Evolutionary conservation across 2,113 vertebrate species (phyloP), one percentile per base, ranked within the genome.

Genomic region (Regulus satrapa): DNA sequence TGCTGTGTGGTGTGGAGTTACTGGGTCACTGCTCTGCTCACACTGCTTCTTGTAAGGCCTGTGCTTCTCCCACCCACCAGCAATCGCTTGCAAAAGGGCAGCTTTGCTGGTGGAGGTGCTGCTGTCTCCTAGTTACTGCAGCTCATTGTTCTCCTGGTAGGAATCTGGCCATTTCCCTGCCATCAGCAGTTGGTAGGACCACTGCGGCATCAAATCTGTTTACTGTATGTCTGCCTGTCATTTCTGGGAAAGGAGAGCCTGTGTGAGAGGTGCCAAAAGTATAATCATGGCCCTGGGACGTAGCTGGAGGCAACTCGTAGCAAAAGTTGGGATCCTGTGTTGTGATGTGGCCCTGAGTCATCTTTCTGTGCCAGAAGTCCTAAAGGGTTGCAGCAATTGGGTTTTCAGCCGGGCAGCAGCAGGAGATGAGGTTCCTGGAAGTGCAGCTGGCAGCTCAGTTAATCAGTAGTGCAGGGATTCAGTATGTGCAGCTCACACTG

Each of bases 401-500:
- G 32, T 85, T 82, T 78, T 82, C 49, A 75, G 58, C 21, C 32
- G 56, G 64, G 73, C 25, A 74, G 73, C 87, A 87, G 84, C 4
- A 11, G 77, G 49, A 76, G 62, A 7, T 56, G 78, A 48, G 18
- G 41, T 93, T 94, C 36, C n/a, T 93, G 88, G 62, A 90, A 89
- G 41, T 3, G 25, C 9, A 69, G 78, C 74, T 92, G 49, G 15
- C 71, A 58, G 92, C 38, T 66, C 41, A 48, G 67, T 64, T 85
- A 36, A 68, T 85, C 52, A 38, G 5, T 43, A 79, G 49, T 9
- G 7, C 67, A 46, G 93, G n/a, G 74, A 5, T 79, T 85, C 36
- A 12, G 34, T 46, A 6, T 2, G 1, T 64, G 66, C 40, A n/a
- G 2, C 24, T 93, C 1, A 0, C 7, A 1, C n/a, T 34, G 29